Conservation (phyloP, 2,797 vertebrate genomes). For the Acanthopagrus latus region DNA sequence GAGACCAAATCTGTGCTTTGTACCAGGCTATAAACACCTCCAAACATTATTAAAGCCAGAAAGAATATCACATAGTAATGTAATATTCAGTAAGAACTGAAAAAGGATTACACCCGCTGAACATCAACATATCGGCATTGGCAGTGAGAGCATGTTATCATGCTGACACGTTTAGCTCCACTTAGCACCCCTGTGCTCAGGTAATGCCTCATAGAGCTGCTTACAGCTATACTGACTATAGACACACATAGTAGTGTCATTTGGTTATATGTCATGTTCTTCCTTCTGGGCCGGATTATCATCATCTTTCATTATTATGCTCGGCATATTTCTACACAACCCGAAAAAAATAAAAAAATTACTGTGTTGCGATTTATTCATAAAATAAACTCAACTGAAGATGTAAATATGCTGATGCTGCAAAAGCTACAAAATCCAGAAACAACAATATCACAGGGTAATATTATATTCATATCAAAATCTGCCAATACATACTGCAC, state of each 20-base stretch:
- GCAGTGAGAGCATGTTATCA: not conserved
- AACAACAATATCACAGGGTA: conserved; percentile 51
- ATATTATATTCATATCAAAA: conserved; percentile 67
- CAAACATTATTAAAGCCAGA: too few species aligned
- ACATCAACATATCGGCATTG: not conserved
- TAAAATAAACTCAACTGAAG: conserved; percentile 7
- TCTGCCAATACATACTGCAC: conserved; percentile 41
- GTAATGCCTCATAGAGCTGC: not conserved
- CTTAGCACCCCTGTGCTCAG: not conserved
- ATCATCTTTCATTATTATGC: not conserved
- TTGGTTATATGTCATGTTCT: not conserved
- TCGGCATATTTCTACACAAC: not conserved
- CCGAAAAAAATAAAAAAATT: not conserved
- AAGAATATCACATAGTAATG: too few species aligned
- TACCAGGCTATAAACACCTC: too few species aligned
- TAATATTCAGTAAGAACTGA: too few species aligned
- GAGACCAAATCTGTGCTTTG: too few species aligned
- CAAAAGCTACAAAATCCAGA: conserved; percentile 48
- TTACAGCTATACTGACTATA: not conserved
- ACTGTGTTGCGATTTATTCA: conserved; percentile 17
- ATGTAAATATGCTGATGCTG: conserved; percentile 63
- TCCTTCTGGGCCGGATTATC: not conserved
- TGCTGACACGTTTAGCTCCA: not conserved
- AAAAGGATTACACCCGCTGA: not conserved
- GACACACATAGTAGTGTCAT: not conserved